These are phyloP conservation scores for Nymphalis io DNA, from an alignment of 1,140 invertebrate genomes.

Conservation along the genomic window DNA sequence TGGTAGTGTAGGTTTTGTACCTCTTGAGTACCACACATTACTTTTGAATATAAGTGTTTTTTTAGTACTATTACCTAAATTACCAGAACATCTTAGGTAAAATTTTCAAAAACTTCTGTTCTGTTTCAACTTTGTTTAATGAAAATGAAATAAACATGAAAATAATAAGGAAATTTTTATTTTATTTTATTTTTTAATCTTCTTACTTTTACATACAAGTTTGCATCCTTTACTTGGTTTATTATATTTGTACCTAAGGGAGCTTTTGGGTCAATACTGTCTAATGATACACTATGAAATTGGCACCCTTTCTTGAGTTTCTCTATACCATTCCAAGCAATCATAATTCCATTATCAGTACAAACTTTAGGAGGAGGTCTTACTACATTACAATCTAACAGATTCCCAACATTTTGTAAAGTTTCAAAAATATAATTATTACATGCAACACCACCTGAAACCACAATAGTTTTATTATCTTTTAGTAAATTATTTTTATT, in stretches of 20 bases:
- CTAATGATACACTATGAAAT: conserved; percentile 38
- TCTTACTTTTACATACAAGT: conserved; percentile 56
- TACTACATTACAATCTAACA: conserved; percentile 84
- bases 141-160: too few relatives aligned
- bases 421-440: conserved; percentile 91
- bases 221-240: conserved; percentile 53
- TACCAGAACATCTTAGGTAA: too few relatives aligned
- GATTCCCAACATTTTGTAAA: conserved; percentile 85
- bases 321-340: conserved; percentile 98
- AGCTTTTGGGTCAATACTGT: conserved; percentile 55
- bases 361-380: conserved; percentile 93
- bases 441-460: conserved; percentile 97
- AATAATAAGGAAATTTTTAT: too few relatives aligned
- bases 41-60: too few relatives aligned
- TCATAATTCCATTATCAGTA: conserved; percentile 99
- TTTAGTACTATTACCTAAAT: too few relatives aligned
- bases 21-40: not conserved
- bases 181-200: conserved; percentile 50
- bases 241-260: conserved; percentile 56
- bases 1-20: not conserved
- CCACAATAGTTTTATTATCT: conserved; percentile 82
- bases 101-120: too few relatives aligned
- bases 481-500: conserved; percentile 83
- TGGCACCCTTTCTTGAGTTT: conserved; percentile 74
- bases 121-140: too few relatives aligned